These are phyloP conservation scores for Bombus terrestris DNA, from an alignment of 1,140 invertebrate genomes.

Conservation along the genomic window DNA sequence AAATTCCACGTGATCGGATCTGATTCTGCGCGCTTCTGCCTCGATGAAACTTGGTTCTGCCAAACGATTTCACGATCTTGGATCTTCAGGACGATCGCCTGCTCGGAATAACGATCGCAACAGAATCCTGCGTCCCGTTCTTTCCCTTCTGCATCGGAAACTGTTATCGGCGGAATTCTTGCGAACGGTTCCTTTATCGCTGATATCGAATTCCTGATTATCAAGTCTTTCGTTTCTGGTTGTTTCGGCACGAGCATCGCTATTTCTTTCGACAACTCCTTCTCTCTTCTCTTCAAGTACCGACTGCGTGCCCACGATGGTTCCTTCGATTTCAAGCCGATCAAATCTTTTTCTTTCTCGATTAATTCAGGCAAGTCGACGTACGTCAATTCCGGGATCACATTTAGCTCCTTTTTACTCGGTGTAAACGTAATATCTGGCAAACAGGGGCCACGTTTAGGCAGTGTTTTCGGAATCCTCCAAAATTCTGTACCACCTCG, in stretches of 20 bases:
- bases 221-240: constrained; percentile 48
- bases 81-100: constrained; percentile 54
- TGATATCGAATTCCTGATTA: constrained; percentile 41
- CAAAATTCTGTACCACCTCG: constrained; percentile 74
- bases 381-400: constrained; percentile 73
- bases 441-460: constrained; percentile 23
- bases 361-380: constrained; percentile 78
- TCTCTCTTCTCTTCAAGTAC: constrained; percentile 52
- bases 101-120: background rate
- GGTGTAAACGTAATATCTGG: constrained; percentile 42
- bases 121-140: background rate
- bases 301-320: constrained; percentile 51
- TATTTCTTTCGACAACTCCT: constrained; percentile 53
- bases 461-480: constrained; percentile 50
- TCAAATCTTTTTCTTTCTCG: constrained; percentile 68
- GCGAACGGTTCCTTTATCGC: background rate
- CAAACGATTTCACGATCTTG: constrained; percentile 63
- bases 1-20: constrained; percentile 59
- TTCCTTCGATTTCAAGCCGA: background rate
- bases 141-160: constrained; percentile 1
- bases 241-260: constrained; percentile 44
- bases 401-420: constrained; percentile 49
- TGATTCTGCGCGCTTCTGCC: background rate
- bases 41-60: background rate
- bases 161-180: constrained; percentile 52